These are phyloP conservation scores for Sipha flava DNA, from an alignment of 1,140 invertebrate species.

Conservation along the genomic window DNA sequence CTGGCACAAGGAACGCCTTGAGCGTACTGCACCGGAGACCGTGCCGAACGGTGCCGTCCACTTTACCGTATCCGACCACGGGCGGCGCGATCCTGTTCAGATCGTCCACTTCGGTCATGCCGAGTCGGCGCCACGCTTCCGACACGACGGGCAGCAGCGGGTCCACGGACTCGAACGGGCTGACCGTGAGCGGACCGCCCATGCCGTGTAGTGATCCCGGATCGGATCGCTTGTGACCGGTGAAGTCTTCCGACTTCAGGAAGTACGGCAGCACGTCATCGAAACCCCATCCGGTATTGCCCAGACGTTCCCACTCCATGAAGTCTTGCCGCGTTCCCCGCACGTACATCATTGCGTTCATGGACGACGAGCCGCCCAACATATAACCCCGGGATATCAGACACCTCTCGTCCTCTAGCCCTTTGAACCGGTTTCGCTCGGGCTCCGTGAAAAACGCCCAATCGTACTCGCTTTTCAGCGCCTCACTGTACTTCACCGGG, in stretches of 20 bases:
- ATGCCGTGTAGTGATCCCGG: constrained; percentile 63
- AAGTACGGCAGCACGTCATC: constrained; percentile 80
- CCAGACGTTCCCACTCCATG: constrained; percentile 60
- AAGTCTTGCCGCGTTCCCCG: constrained; percentile 67
- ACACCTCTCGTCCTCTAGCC: constrained; percentile 33
- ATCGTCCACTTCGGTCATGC: constrained; percentile 47
- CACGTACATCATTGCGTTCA: constrained; percentile 77
- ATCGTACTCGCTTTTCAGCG: neutral
- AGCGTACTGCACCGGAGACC: constrained; percentile 55
- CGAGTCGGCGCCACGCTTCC: neutral
- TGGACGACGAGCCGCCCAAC: constrained; percentile 37
- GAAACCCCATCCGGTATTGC: constrained; percentile 68
- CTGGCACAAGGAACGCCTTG: constrained; percentile 73
- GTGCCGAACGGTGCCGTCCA: constrained; percentile 53
- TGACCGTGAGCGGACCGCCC: constrained; percentile 40
- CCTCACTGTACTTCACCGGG: neutral
- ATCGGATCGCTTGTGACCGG: constrained; percentile 64
- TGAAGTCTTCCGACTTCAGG: constrained; percentile 76
- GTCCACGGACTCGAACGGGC: constrained; percentile 9
- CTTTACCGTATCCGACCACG: constrained; percentile 59
- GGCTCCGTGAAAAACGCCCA: constrained; percentile 30
- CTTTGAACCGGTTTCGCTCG: constrained; percentile 2
- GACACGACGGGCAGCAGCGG: neutral
- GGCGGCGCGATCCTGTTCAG: constrained; percentile 49
- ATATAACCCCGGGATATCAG: constrained; percentile 34